phyloP scores from a whole-genome alignment of 2,113 vertebrate genomes.

The Pogonocichla stellata region DNA sequence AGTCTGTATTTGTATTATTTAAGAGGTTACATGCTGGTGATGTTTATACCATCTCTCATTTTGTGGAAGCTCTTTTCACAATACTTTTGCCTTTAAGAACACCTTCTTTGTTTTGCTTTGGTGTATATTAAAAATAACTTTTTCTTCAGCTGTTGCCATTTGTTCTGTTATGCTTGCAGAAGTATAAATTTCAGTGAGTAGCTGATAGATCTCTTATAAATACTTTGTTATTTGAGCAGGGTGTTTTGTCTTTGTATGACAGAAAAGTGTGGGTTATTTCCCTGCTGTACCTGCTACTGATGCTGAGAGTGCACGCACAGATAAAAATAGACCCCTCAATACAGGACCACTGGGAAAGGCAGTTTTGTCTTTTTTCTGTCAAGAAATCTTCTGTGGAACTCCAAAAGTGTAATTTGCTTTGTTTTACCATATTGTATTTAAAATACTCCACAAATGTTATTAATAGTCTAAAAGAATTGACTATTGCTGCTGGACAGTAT shows the following conservation, averaged over 20 bases:
- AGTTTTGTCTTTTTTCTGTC: not conserved
- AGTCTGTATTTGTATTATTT: not conserved
- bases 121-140: not conserved
- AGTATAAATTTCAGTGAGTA: not conserved
- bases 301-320: not conserved
- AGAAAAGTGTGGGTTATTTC: not conserved
- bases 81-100: not conserved
- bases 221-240: not conserved
- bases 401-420: slow-evolving; percentile 12
- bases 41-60: not conserved
- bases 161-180: not conserved
- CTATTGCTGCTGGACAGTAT: slow-evolving; percentile 60
- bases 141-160: not conserved
- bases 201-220: not conserved
- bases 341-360: slow-evolving; percentile 19
- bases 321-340: not conserved
- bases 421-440: slow-evolving; percentile 27
- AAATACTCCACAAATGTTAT: not conserved
- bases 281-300: not conserved
- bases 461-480: not conserved
- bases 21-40: not conserved
- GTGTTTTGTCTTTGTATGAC: not conserved
- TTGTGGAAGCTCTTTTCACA: not conserved
- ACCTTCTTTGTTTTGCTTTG: not conserved
- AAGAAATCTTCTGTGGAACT: slow-evolving; percentile 20